Evolutionary conservation across 2,797 vertebrate genomes (phyloP).

Genomic region (Brachyrhaphis roseni): DNA sequence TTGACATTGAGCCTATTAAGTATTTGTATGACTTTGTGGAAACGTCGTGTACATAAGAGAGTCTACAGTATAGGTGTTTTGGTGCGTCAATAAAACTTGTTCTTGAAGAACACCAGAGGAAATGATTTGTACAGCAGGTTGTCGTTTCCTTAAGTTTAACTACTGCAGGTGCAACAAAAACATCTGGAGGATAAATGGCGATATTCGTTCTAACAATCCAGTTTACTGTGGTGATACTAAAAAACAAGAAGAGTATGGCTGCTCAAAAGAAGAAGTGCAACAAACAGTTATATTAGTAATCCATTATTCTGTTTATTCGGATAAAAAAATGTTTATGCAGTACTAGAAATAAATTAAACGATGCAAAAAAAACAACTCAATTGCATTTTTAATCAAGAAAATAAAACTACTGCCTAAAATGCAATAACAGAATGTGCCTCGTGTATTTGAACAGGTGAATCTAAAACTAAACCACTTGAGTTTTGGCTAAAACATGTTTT

Average conservation of each 20-base stretch:
- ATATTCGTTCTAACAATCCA: not conserved
- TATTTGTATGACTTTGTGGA: constrained; percentile 81
- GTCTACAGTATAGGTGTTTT: constrained; percentile 75
- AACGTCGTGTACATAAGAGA: constrained; percentile 80
- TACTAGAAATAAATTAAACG: too few species aligned
- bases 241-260: not conserved
- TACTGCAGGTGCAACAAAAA: not conserved
- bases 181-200: not conserved
- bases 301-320: too few species aligned
- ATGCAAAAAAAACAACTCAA: too few species aligned
- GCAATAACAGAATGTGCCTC: too few species aligned
- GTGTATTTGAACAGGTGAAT: too few species aligned
- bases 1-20: constrained; percentile 77
- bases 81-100: constrained; percentile 75
- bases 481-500: too few species aligned
- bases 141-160: not conserved
- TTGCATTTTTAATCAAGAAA: too few species aligned
- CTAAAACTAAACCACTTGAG: too few species aligned
- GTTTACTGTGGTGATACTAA: not conserved
- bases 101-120: constrained; percentile 66
- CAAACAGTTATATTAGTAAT: too few species aligned
- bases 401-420: too few species aligned
- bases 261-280: too few species aligned
- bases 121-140: constrained; percentile 42
- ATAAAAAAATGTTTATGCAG: too few species aligned